Conservation (phyloP, 2,888 invertebrate species). For the Drosophila neotestacea region DNA sequence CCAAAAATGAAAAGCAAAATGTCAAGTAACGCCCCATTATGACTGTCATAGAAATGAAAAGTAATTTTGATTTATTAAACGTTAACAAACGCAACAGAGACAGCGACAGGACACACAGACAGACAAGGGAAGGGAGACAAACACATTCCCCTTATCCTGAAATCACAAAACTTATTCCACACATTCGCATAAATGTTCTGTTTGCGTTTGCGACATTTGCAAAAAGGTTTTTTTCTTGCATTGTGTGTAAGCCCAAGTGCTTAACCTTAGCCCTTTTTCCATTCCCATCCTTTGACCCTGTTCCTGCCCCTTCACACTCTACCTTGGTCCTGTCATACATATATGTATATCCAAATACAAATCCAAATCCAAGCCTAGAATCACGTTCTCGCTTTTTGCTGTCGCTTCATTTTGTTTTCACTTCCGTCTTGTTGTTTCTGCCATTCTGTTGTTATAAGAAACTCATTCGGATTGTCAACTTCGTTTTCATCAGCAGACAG, state of each 20-base stretch:
- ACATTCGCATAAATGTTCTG: conserved; percentile 57
- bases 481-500: conserved; percentile 73
- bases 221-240: conserved; percentile 28
- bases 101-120: conserved; percentile 12
- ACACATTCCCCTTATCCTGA: background rate
- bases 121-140: background rate
- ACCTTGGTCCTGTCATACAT: conserved; percentile 1
- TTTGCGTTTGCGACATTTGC: conserved; percentile 57
- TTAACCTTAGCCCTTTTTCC: conserved; percentile 59
- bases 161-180: conserved; percentile 35
- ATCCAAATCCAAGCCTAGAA: conserved; percentile 41
- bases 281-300: background rate
- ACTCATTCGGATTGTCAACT: conserved; percentile 79
- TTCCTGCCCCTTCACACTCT: background rate
- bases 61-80: conserved; percentile 83
- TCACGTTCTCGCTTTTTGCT: conserved; percentile 79
- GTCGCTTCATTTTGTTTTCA: conserved; percentile 77
- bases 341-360: conserved; percentile 7
- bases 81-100: conserved; percentile 50
- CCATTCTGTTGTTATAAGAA: conserved; percentile 69
- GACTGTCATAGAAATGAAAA: conserved; percentile 78
- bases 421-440: conserved; percentile 31
- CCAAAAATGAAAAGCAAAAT: conserved; percentile 65
- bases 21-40: conserved; percentile 77
- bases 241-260: conserved; percentile 52